Percentiles rank a stretch among this genome's conserved stretches.
Evolutionary conservation across 2,113 vertebrate species (phyloP).

Genomic region (Ciconia boyciana): DNA sequence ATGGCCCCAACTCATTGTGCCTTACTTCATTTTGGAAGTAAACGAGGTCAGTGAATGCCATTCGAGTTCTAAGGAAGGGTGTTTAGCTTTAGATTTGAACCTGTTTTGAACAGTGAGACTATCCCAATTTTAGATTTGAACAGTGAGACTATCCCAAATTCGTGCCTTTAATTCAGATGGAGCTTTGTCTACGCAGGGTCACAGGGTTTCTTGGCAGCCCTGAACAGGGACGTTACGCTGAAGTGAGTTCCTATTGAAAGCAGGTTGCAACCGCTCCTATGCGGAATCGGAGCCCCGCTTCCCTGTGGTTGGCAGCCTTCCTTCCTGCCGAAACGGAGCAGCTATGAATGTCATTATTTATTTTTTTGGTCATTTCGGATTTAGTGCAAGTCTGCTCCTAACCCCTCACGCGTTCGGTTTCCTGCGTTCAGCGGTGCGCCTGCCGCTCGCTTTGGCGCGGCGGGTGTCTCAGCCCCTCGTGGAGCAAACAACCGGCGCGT

Average conservation of each 20-base stretch:
- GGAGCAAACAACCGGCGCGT: fast-evolving
- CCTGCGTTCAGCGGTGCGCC: fast-evolving
- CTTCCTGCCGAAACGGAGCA: background rate
- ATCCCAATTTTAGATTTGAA: background rate
- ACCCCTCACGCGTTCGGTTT: fast-evolving
- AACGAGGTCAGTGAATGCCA: background rate
- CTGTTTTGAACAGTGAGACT: background rate
- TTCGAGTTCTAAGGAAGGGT: background rate
- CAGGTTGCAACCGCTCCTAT: background rate
- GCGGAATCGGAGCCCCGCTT: fast-evolving
- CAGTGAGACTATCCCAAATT: background rate
- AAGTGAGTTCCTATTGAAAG: fast-evolving
- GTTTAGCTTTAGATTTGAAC: background rate
- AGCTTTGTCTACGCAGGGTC: background rate
- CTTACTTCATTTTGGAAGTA: background rate
- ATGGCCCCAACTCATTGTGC: background rate
- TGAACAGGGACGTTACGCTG: background rate
- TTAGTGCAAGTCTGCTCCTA: background rate
- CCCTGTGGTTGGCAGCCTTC: background rate
- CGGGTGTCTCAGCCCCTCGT: background rate
- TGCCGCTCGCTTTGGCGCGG: background rate
- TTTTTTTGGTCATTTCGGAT: background rate
- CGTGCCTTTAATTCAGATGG: background rate
- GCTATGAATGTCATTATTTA: fast-evolving
- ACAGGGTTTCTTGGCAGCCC: background rate